These are phyloP conservation scores for Lycaon pictus DNA, from an alignment of 2,113 vertebrate species.

Conservation along the genomic window DNA sequence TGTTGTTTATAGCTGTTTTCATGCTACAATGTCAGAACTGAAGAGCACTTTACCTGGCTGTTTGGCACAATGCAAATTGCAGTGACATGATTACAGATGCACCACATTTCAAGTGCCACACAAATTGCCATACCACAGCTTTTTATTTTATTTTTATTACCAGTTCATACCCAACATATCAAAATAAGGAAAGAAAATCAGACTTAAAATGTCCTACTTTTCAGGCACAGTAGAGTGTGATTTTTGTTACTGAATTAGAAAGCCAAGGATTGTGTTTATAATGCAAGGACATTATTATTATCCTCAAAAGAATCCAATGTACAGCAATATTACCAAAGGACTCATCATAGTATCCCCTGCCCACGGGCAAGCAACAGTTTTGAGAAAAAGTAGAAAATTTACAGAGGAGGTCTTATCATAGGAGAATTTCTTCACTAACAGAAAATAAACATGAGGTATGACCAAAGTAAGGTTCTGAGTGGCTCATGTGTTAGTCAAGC, in stretches of 20 bases:
- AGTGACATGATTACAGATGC: neutral
- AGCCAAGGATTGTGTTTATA: neutral
- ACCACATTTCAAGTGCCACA: neutral
- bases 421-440: neutral
- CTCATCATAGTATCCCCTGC: neutral
- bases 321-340: neutral
- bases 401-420: neutral
- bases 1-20: neutral
- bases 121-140: neutral
- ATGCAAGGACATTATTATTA: neutral
- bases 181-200: conserved; percentile 1
- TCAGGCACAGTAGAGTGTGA: neutral
- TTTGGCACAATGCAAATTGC: neutral
- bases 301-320: neutral
- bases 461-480: neutral
- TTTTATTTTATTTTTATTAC: conserved; percentile 22
- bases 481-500: neutral
- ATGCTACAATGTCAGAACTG: neutral
- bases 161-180: neutral
- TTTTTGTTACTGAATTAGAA: neutral
- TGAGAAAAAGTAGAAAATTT: neutral
- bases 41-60: neutral
- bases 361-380: neutral
- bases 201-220: neutral
- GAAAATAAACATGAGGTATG: neutral